Evolutionary conservation across 1,140 invertebrate genomes (phyloP), one percentile per base, ranked within the genome.

Genomic region (Gryon sp.): DNA sequence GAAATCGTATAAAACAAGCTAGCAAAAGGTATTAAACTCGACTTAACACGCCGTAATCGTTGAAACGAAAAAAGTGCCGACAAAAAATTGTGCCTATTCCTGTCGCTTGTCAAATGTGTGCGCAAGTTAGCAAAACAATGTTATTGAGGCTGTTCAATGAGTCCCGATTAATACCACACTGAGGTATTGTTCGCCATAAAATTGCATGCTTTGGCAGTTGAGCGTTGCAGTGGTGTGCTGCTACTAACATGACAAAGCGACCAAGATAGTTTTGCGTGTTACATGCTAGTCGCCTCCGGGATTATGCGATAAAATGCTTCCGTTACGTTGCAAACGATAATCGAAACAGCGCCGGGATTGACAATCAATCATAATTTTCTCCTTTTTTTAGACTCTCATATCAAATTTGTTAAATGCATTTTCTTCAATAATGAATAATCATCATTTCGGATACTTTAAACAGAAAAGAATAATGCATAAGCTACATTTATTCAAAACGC

Each of bases 211-310:
- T 85, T 86, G 80, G 75, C 80, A 82, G 77, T 78, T 85, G 73
- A 82, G 76, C 80, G 78, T 86, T 87, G 80, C 83, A 82, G 84
- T 87, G 85, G 86, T 88, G 85, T 87, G 87, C 73, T 79, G 80
- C 80, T 86, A 88, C 86, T 87, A 88, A 87, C 84, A 84, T 40
- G 77, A 83, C 69, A 79, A 65, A 59, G 24, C 46, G 60, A 74
- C 28, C 43, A 36, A 50, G 32, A 45, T 63, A 19, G 46, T 55
- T 63, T 57, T 36, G 57, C 48, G 63, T 30, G 48, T 48, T 7
- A 62, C 30, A 43, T 19, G 36, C 26, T 15, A 57, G 14, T 63
- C 36, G 34, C 30, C 46, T 30, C 4, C n/a, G 28, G 28, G 38
- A 16, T 36, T 50, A 43, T 34, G 18, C n/a, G 66, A 60, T 53